Evolutionary conservation across 2,113 vertebrate genomes (phyloP), one percentile per base, ranked within the genome.

Genomic region (Micronycteris hirsuta): DNA sequence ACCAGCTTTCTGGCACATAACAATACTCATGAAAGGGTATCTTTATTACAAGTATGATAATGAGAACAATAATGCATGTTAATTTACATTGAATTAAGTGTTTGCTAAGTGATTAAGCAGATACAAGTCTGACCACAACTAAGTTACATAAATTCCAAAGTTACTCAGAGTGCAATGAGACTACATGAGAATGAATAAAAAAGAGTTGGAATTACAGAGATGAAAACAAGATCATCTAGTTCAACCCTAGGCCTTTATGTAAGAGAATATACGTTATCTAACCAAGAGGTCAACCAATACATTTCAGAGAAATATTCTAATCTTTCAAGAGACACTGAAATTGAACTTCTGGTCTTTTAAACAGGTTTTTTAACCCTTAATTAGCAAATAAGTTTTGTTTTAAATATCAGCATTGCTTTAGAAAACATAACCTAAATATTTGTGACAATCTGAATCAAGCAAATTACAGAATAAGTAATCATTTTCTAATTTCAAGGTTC

Each of bases 401-500:
- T 61, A 97, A 74, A 56, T 93, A 24, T 1, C 87, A 19, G 8
- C 71, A 85, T 91, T 96, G 22, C 65, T 68, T 70, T 12, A 70
- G 58, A 88, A 61, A 90, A 85, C 6, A 54, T 45, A 89, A 92
- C 17, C 31, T 52, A 63, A 58, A 41, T 67, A 73, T 74, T 71
- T 67, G 77, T 65, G 24, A 81, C 15, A 14, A 89, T 91, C 84
- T 71, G 33, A 98, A 61, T 96, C 93, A 90, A 97, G 61, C 85
- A 92, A 80, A 65, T 94, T 96, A 65, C 22, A 94, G 94, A 97
- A 96, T 96, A 93, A 97, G 88, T 96, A 98, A 96, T 89, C 85
- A 97, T 98, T 98, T 96, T 97, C 90, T 98, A 86, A 97, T 96
- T 97, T 96, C n/a, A 26, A 98, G 92, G 96, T 56, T 87, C 83